These are phyloP conservation scores for Alligator sinensis DNA, from an alignment of 2,113 vertebrate genomes.

Conservation along the genomic window DNA sequence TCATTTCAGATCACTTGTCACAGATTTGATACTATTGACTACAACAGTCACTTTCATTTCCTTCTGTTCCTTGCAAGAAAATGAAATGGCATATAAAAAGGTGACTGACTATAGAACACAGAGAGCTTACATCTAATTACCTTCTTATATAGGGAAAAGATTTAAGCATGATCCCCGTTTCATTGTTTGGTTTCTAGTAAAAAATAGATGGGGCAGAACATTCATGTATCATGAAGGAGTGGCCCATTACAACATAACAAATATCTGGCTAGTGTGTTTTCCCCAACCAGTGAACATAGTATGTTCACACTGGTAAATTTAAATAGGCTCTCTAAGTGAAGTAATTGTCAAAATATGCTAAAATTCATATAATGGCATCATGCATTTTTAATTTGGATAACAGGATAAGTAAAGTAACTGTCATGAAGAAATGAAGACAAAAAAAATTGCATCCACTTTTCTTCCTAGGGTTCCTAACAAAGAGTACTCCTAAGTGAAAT, in stretches of 20 bases:
- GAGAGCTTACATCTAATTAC: background rate
- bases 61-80: background rate
- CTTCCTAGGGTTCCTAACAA: constrained; percentile 43
- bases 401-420: constrained; percentile 31
- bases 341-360: background rate
- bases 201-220: background rate
- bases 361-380: background rate
- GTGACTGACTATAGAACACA: background rate
- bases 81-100: background rate
- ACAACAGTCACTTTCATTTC: background rate
- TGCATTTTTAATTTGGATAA: constrained; percentile 57
- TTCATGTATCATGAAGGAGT: constrained; percentile 10
- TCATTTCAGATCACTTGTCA: background rate
- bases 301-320: constrained; percentile 58
- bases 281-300: constrained; percentile 15
- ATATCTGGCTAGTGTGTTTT: background rate
- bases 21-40: background rate
- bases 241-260: constrained; percentile 44
- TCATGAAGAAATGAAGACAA: constrained; percentile 30
- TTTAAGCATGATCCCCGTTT: background rate
- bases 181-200: background rate
- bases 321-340: constrained; percentile 27
- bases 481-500: constrained; percentile 60
- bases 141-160: background rate
- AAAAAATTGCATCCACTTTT: constrained; percentile 25